Evolutionary conservation across 2,888 invertebrate genomes (phyloP).

Genomic region (Hirtodrosophila histrioides): DNA sequence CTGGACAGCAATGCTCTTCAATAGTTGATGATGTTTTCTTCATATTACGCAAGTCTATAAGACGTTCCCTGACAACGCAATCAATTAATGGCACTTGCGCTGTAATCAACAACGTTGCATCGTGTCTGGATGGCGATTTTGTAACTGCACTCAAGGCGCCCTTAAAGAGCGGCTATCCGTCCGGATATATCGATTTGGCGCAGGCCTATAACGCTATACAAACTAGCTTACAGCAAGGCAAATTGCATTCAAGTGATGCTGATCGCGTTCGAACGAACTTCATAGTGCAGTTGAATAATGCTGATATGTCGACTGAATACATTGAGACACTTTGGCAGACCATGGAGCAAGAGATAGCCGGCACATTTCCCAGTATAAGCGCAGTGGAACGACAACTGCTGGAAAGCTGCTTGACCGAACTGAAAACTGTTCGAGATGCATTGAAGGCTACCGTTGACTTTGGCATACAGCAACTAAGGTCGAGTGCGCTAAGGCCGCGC

Average conservation of each 20-base stretch:
- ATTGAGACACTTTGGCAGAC: slow-evolving; percentile 93
- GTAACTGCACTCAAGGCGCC: slow-evolving; percentile 89
- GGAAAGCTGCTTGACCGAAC: slow-evolving; percentile 88
- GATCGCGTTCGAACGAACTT: slow-evolving; percentile 92
- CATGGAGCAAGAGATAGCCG: slow-evolving; percentile 89
- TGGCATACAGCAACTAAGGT: slow-evolving; percentile 91
- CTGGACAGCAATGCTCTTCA: slow-evolving; percentile 92
- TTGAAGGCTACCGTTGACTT: slow-evolving; percentile 89
- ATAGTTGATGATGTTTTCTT: slow-evolving; percentile 99
- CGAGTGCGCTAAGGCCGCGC: slow-evolving; percentile 92
- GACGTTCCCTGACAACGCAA: slow-evolving; percentile 94
- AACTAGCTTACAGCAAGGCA: slow-evolving; percentile 91
- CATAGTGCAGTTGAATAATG: slow-evolving; percentile 93
- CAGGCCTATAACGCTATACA: slow-evolving; percentile 94
- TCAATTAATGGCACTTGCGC: slow-evolving; percentile 98
- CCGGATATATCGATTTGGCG: slow-evolving; percentile 90
- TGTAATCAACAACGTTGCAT: slow-evolving; percentile 96
- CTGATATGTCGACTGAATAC: slow-evolving; percentile 95
- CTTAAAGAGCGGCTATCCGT: slow-evolving; percentile 90
- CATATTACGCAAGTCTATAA: slow-evolving; percentile 97
- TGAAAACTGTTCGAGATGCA: slow-evolving; percentile 83
- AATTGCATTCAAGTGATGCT: slow-evolving; percentile 90
- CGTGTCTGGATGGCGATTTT: slow-evolving; percentile 94
- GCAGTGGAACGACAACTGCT: slow-evolving; percentile 89
- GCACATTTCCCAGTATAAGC: slow-evolving; percentile 87